A percentile compares a stretch with the other conserved stretches of the same genome.
phyloP scores from a whole-genome alignment of 2,888 invertebrate genomes.

The Mimachlamys varia region DNA sequence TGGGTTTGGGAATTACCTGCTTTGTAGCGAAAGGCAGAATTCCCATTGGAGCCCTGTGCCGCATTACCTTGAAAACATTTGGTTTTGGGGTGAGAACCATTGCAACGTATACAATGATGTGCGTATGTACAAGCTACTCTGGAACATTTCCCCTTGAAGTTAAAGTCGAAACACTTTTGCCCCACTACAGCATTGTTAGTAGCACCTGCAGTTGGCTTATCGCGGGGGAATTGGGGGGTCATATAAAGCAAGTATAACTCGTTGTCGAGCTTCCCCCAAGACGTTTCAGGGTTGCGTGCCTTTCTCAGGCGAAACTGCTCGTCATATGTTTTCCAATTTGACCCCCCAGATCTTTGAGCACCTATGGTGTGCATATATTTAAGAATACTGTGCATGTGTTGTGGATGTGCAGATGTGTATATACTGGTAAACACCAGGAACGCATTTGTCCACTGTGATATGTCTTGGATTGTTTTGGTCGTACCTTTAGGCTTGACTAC shows the following conservation, averaged over 20 bases:
- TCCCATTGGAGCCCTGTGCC: too few relatives aligned
- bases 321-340: conserved; percentile 37
- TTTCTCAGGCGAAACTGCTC: conserved; percentile 42
- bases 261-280: conserved; percentile 33
- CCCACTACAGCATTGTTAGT: background rate
- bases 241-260: conserved; percentile 42
- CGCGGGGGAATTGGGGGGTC: background rate
- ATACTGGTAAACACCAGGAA: conserved; percentile 41
- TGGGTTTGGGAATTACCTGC: background rate
- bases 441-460: conserved; percentile 40
- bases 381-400: background rate
- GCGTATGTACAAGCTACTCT: conserved; percentile 1
- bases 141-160: conserved; percentile 38
- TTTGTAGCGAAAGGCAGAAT: background rate
- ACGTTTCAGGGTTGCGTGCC: background rate
- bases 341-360: background rate
- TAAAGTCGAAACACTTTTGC: conserved; percentile 42
- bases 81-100: background rate
- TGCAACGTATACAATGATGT: conserved; percentile 35
- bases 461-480: conserved; percentile 18
- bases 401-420: background rate
- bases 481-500: background rate
- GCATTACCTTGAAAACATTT: conserved; percentile 6
- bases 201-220: background rate
- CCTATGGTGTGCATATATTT: conserved; percentile 45